Percentiles rank a stretch among this genome's conserved stretches.
These are phyloP conservation scores for Apotomis capreana DNA, from an alignment of 2,888 invertebrate species.

Conservation along the genomic window DNA sequence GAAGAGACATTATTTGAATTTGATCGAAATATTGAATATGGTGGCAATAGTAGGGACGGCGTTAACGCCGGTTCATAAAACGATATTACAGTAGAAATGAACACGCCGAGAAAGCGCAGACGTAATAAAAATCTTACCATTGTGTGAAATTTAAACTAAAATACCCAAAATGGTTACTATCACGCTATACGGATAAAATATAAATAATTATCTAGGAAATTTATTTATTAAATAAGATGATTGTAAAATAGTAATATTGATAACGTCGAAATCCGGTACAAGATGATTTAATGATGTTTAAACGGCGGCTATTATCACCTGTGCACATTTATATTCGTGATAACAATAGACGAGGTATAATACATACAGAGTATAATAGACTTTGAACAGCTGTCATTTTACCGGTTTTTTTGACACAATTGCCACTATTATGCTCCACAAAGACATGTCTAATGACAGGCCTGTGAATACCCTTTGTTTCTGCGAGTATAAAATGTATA, in stretches of 20 bases:
- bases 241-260: not conserved
- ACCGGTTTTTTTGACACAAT: conserved; percentile 47
- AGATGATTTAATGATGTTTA: conserved; percentile 25
- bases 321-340: conserved; percentile 27
- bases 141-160: not conserved
- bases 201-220: too few species aligned
- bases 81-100: conserved; percentile 8
- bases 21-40: conserved; percentile 38
- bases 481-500: conserved; percentile 35
- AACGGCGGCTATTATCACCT: conserved; percentile 26
- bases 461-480: conserved; percentile 58
- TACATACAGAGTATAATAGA: conserved; percentile 34
- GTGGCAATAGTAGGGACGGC: conserved; percentile 1
- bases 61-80: conserved; percentile 14
- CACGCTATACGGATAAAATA: not conserved
- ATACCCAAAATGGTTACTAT: too few species aligned
- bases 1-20: conserved; percentile 42
- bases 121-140: conserved; percentile 21
- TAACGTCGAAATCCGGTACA: conserved; percentile 4
- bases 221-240: not conserved
- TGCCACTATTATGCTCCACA: conserved; percentile 53
- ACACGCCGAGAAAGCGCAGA: conserved; percentile 16
- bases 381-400: conserved; percentile 48
- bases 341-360: conserved; percentile 27
- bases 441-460: conserved; percentile 57